phyloP scores from a whole-genome alignment of 64 coral and sea anemone species.

The Anthopleura sola region DNA sequence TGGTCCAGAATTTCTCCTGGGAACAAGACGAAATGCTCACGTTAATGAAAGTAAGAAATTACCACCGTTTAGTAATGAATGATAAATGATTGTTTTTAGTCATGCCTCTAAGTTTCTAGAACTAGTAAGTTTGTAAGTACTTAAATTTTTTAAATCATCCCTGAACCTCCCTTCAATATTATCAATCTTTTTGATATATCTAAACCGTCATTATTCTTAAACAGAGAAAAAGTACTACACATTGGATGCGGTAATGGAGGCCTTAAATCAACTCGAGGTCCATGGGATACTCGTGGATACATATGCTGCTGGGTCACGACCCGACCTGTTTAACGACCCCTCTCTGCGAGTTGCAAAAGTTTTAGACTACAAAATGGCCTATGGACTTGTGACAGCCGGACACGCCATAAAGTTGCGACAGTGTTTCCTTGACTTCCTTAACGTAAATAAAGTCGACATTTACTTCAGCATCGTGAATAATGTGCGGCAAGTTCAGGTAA shows the following conservation, averaged over 20 bases:
- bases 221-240: constrained; percentile 27
- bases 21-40: constrained; percentile 32
- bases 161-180: not conserved
- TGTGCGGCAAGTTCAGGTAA: constrained; percentile 38
- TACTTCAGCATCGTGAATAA: constrained; percentile 34
- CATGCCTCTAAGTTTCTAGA: no score
- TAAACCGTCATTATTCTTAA: not conserved
- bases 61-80: no score
- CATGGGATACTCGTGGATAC: constrained; percentile 48
- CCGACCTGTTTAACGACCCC: constrained; percentile 41
- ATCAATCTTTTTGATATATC: not conserved
- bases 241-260: constrained; percentile 20
- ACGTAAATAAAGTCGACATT: constrained; percentile 14
- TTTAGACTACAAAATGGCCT: constrained; percentile 44
- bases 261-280: constrained; percentile 24
- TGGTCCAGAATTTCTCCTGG: constrained; percentile 40
- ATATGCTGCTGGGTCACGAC: constrained; percentile 35
- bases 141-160: no score
- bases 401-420: constrained; percentile 3
- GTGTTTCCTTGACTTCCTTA: constrained; percentile 34
- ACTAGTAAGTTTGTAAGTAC: no score
- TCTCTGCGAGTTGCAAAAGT: constrained; percentile 19
- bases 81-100: no score
- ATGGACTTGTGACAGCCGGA: constrained; percentile 35
- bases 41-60: constrained; percentile 34